Evolutionary conservation across 2,888 invertebrate species (phyloP).

Genomic region (Tridacna gigas): DNA sequence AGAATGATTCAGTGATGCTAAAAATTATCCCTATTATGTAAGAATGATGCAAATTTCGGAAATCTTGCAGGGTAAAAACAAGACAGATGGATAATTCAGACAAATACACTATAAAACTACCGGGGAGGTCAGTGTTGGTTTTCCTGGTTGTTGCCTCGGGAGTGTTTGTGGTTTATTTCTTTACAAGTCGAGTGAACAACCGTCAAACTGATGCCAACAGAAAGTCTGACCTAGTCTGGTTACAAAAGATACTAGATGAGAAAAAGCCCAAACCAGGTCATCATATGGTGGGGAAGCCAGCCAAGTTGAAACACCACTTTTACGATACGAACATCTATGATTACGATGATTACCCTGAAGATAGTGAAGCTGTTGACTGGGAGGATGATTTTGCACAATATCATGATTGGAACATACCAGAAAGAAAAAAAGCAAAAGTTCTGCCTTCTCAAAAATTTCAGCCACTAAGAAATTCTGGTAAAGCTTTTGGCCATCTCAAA

Average conservation of each 20-base stretch:
- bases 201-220: not conserved
- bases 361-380: not conserved
- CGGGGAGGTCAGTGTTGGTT: not conserved
- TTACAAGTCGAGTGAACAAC: not conserved
- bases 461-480: too few relatives aligned
- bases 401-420: not conserved
- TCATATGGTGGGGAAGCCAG: not conserved
- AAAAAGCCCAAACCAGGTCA: not conserved
- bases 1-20: too few relatives aligned
- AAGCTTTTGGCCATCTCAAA: too few relatives aligned
- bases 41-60: too few relatives aligned
- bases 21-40: too few relatives aligned
- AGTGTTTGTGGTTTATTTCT: conserved; percentile 17
- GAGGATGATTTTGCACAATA: not conserved
- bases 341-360: not conserved
- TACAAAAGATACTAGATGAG: conserved; percentile 13
- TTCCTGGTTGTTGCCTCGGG: conserved; percentile 4
- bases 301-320: not conserved
- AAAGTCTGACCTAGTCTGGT: conserved; percentile 15
- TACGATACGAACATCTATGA: not conserved
- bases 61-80: not conserved
- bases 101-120: conserved; percentile 7
- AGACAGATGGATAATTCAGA: not conserved
- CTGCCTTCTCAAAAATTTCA: too few relatives aligned
- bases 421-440: too few relatives aligned